Percentiles rank a stretch among this genome's conserved stretches.
Conservation (phyloP, 1,140 invertebrate species). For the Galleria mellonella region DNA sequence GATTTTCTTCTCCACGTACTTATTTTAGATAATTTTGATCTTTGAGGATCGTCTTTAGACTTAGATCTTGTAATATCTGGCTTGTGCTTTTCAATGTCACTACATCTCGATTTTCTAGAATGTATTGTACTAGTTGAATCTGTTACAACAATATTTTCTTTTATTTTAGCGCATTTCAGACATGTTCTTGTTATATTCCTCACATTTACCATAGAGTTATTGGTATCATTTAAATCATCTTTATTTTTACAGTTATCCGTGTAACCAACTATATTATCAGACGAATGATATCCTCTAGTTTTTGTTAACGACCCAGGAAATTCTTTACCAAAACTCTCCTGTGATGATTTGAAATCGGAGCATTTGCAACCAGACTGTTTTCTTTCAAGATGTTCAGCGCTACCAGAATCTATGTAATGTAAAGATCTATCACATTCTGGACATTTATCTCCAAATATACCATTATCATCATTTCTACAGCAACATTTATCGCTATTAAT, state of each 20-base stretch:
- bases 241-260: constrained; percentile 48
- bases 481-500: constrained; percentile 37
- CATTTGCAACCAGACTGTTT: constrained; percentile 51
- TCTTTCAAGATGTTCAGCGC: constrained; percentile 51
- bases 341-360: constrained; percentile 61
- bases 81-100: constrained; percentile 41
- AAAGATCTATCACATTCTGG: constrained; percentile 56
- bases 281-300: constrained; percentile 61
- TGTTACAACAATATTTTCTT: constrained; percentile 65
- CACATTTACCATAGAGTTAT: constrained; percentile 40
- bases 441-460: constrained; percentile 40
- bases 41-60: constrained; percentile 69
- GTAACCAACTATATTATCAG: constrained; percentile 61
- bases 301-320: constrained; percentile 42
- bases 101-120: constrained; percentile 51
- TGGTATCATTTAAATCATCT: constrained; percentile 51
- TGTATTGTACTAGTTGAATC: constrained; percentile 43
- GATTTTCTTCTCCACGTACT: constrained; percentile 82
- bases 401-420: constrained; percentile 55
- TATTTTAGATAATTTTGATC: constrained; percentile 73
- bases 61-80: constrained; percentile 52
- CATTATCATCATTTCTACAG: constrained; percentile 34
- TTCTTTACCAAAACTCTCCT: constrained; percentile 63
- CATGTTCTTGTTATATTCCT: constrained; percentile 66
- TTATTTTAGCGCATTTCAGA: constrained; percentile 68